Evolutionary conservation across 2,888 invertebrate species (phyloP), one percentile per base, ranked within the genome.

Genomic region (Dryadula phaetusa): DNA sequence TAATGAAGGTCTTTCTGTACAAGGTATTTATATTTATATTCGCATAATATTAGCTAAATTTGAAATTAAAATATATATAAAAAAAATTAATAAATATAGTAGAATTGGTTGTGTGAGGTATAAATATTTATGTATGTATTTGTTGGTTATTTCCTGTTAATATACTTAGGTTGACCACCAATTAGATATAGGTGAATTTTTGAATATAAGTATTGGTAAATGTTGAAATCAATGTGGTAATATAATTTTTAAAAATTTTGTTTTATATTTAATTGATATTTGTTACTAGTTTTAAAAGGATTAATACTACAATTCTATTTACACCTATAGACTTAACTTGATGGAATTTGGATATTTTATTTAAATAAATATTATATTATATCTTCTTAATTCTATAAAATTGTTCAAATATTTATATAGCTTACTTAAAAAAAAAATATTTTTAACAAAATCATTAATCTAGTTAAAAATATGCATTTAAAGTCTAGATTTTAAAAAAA

Each of bases 1-100:
- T 75, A 74, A 73, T 70, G 54, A 54, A 66, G 66, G 56, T 62
- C 49, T 63, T 12, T 69, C n/a, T 37, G 20, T 64, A 58, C 47
- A 52, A 52, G 20, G 25, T 62, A 42, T 49, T 58, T 56, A 37
- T 53, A 37, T 62, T 49, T 47, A 18, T 34, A 61, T 34, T 52
- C 40, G 5, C n/a, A 22, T 37, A 40, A 4, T 25, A 22, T 22
- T 40, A n/a, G 22, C 10, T n/a, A 20, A 10, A n/a, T n/a, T n/a
- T n/a, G n/a, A n/a, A n/a, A n/a, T n/a, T n/a, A n/a, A n/a, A n/a
- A 40, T 56, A 25, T 40, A 56, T 56, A 22, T 37, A 7, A n/a
- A 8, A 25, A 56, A n/a, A 40, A 12, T 22, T 6, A 28, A 25
- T 28, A 44, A 60, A 28, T 44, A 60, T 14, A 44, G 7, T 16